phyloP scores from a whole-genome alignment of 2,113 vertebrate species.

The Echinops telfairi region DNA sequence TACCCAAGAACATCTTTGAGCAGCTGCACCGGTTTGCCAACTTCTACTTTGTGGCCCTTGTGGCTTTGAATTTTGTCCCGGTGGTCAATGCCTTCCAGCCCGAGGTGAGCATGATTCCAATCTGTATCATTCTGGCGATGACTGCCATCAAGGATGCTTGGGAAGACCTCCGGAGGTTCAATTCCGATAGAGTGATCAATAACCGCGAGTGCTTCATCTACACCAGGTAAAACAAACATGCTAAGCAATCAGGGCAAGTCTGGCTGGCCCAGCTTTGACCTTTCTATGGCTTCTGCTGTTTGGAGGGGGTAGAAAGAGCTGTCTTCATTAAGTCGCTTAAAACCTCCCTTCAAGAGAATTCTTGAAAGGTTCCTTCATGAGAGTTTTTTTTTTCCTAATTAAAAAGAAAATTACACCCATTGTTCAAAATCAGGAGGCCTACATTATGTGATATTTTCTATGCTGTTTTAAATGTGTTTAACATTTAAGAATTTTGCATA shows the following conservation, averaged over 20 bases:
- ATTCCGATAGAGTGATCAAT: slow-evolving; percentile 93
- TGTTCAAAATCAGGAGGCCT: background rate
- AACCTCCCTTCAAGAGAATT: no score
- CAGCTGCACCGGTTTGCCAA: slow-evolving; percentile 96
- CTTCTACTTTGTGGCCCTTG: slow-evolving; percentile 93
- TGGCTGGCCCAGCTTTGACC: background rate
- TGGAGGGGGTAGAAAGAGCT: background rate
- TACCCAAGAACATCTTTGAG: slow-evolving; percentile 94
- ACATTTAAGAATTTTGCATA: background rate
- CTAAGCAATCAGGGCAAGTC: background rate
- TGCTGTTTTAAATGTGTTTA: background rate
- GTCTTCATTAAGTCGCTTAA: background rate
- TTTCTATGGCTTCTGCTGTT: background rate
- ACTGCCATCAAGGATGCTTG: slow-evolving; percentile 95
- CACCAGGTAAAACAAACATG: slow-evolving; percentile 89
- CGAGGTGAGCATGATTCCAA: slow-evolving; percentile 91
- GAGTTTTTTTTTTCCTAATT: no score
- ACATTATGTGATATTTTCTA: background rate
- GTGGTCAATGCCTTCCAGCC: slow-evolving; percentile 95
- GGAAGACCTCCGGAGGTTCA: slow-evolving; percentile 95
- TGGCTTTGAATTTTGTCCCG: slow-evolving; percentile 93
- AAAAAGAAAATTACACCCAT: background rate
- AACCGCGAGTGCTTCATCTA: slow-evolving; percentile 91
- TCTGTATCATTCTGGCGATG: slow-evolving; percentile 91
- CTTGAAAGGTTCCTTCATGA: no score